Conservation (phyloP, 1,140 invertebrate species). For the Saccostrea echinata region DNA sequence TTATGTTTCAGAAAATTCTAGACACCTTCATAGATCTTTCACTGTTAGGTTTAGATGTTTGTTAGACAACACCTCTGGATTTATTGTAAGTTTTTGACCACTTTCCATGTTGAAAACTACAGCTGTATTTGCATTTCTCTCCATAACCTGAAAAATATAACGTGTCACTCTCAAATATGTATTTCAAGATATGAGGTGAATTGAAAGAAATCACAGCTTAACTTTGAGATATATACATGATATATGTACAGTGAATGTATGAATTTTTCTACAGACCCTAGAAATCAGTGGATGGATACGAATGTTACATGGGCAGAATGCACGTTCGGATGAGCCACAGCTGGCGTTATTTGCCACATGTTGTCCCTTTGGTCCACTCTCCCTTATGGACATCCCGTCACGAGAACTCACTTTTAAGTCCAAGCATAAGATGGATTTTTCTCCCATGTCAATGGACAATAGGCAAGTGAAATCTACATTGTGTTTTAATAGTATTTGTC, state of each 20-base stretch:
- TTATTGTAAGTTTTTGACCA: slow-evolving; percentile 89
- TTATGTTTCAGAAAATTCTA: slow-evolving; percentile 83
- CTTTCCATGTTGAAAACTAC: no score
- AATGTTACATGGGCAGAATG: slow-evolving; percentile 97
- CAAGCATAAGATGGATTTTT: slow-evolving; percentile 98
- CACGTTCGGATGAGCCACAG: slow-evolving; percentile 86
- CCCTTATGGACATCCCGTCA: slow-evolving; percentile 81
- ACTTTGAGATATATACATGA: no score
- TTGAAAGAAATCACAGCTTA: no score
- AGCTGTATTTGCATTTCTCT: no score
- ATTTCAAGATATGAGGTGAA: no score
- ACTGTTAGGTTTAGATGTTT: slow-evolving; percentile 99
- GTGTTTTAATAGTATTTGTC: no score
- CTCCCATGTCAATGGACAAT: slow-evolving; percentile 98
- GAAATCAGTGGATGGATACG: slow-evolving; percentile 98
- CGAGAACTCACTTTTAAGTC: slow-evolving; percentile 99
- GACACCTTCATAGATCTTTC: slow-evolving; percentile 94
- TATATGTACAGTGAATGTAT: no score
- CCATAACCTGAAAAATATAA: no score
- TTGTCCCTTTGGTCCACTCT: slow-evolving; percentile 98
- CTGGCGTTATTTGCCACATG: slow-evolving; percentile 97
- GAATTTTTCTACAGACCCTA: slow-evolving; percentile 87
- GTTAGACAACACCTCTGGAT: slow-evolving; percentile 99
- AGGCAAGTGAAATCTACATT: slow-evolving; percentile 82
- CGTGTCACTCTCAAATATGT: no score